Evolutionary conservation across 2,113 vertebrate species (phyloP).

Genomic region (Spermophilus dauricus): DNA sequence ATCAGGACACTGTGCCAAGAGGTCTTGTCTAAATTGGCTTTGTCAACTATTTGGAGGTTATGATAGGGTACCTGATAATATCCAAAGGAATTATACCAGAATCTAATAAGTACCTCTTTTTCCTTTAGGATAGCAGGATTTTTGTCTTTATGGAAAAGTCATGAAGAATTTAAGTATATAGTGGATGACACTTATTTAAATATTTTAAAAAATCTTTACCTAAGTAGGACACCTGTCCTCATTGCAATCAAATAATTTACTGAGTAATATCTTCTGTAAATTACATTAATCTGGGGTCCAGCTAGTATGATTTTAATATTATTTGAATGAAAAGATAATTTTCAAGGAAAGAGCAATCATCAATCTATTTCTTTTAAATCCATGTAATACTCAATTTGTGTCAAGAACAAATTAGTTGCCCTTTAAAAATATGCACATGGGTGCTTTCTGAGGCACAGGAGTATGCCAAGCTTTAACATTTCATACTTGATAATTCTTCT

Average conservation of each 20-base stretch:
- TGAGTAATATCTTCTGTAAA: neutral
- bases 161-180: neutral
- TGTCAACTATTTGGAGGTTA: neutral
- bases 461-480: conserved; percentile 61
- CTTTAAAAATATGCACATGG: conserved; percentile 41
- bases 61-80: neutral
- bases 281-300: conserved; percentile 52
- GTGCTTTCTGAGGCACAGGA: conserved; percentile 41
- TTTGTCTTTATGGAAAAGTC: conserved; percentile 33
- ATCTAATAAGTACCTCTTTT: neutral
- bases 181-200: conserved; percentile 39
- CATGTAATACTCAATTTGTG: conserved; percentile 41
- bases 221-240: neutral
- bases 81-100: conserved; percentile 15
- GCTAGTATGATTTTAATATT: conserved; percentile 47
- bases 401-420: conserved; percentile 77
- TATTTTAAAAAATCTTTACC: neutral
- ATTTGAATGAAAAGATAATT: conserved; percentile 71
- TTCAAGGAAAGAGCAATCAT: conserved; percentile 60
- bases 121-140: neutral
- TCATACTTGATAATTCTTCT: conserved; percentile 7
- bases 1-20: neutral
- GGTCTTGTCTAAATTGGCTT: neutral
- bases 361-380: conserved; percentile 62
- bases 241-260: conserved; percentile 26